A percentile compares a stretch with the other conserved stretches of the same genome.
These are phyloP conservation scores for Coleophora flavipennella DNA, from an alignment of 2,888 invertebrate species.

Conservation along the genomic window DNA sequence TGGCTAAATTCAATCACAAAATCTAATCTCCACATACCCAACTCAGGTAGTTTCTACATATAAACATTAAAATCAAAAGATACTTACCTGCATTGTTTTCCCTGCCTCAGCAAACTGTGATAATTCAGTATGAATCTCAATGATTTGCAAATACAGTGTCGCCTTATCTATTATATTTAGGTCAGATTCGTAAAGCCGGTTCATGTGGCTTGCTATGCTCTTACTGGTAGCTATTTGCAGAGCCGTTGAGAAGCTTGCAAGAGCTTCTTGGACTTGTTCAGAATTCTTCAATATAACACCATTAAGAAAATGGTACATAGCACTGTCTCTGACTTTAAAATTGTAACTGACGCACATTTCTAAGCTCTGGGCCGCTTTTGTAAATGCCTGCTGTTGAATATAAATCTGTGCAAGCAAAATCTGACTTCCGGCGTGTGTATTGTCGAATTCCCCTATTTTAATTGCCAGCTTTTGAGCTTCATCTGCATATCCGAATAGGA, in stretches of 20 bases:
- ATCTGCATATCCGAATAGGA: constrained; percentile 82
- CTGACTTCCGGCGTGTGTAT: constrained; percentile 87
- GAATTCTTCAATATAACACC: constrained; percentile 87
- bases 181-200: constrained; percentile 46
- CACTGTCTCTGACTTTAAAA: constrained; percentile 92
- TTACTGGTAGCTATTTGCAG: constrained; percentile 75
- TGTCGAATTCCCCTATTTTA: constrained; percentile 82
- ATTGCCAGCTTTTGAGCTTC: constrained; percentile 81
- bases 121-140: constrained; percentile 80
- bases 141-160: constrained; percentile 89
- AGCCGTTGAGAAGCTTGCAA: constrained; percentile 83
- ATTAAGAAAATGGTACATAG: constrained; percentile 89
- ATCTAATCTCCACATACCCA: neutral
- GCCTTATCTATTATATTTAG: constrained; percentile 83
- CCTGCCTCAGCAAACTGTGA: constrained; percentile 85
- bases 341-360: constrained; percentile 94
- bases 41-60: neutral
- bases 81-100: constrained; percentile 79
- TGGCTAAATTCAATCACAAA: neutral
- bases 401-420: constrained; percentile 90
- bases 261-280: constrained; percentile 78
- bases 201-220: constrained; percentile 30
- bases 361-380: constrained; percentile 87
- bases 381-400: constrained; percentile 78
- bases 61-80: neutral